A percentile compares a stretch with the other conserved stretches of the same genome.
phyloP scores from a whole-genome alignment of 35 echinoderm and acorn worm genomes.

The Ptychodera flava region DNA sequence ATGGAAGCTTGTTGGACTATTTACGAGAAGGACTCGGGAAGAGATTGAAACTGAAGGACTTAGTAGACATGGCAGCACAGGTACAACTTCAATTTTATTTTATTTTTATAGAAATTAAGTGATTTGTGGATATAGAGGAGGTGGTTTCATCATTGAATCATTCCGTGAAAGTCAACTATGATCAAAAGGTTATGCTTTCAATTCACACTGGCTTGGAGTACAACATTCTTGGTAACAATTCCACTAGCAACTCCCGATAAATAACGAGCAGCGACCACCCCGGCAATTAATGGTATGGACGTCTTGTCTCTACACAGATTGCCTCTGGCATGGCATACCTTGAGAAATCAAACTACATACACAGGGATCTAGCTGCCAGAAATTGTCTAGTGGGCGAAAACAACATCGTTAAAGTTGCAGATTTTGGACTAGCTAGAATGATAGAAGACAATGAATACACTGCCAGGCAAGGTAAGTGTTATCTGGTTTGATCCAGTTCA shows the following conservation, averaged over 20 bases:
- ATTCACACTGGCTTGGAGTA: neutral
- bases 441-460: slow-evolving; percentile 65
- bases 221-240: neutral
- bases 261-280: neutral
- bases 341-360: slow-evolving; percentile 57
- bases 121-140: neutral
- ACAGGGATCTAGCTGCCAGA: slow-evolving; percentile 73
- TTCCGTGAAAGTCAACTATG: neutral
- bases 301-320: slow-evolving; percentile 41
- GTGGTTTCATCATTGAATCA: neutral
- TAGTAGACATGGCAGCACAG: slow-evolving; percentile 88
- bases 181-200: neutral
- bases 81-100: slow-evolving; percentile 13
- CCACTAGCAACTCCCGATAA: neutral
- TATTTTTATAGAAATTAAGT: neutral
- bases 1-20: slow-evolving; percentile 84
- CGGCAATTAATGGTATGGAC: no score
- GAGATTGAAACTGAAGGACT: slow-evolving; percentile 55
- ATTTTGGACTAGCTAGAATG: slow-evolving; percentile 57
- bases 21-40: slow-evolving; percentile 73
- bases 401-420: slow-evolving; percentile 68
- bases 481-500: neutral
- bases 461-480: slow-evolving; percentile 54
- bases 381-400: slow-evolving; percentile 58
- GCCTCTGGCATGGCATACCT: slow-evolving; percentile 55